Base-by-base conservation (phyloP, 1,140 invertebrate species). In the Homalodisca vitripennis region DNA sequence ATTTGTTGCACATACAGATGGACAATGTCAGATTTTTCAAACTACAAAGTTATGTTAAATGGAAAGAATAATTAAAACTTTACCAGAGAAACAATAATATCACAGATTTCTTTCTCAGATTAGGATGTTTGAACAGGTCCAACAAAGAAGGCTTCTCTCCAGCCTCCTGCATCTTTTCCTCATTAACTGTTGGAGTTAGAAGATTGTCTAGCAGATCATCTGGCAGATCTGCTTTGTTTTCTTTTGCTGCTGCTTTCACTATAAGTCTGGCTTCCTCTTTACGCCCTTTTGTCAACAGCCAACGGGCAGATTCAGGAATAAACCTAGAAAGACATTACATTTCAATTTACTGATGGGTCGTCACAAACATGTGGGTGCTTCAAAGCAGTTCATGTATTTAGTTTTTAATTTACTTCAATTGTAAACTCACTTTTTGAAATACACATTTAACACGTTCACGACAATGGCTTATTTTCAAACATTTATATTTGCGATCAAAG, bases 271-370 rank as follows among this genome's bases (percentile, higher is more conserved):
- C 92, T 80, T 91, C 87, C 17, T 88, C 84, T 17, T 83, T 80
- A 30, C 87, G 83, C n/a, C 88, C 89, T 78, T 92, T 90, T 1
- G 88, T 87, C 26, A 94, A 77, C 17, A 94, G 77, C 92, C 92
- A 94, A 70, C 92, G 83, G 0, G 88, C 87, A 2, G 91, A 93
- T 78, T 94, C 92, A 1, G 92, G 92, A 76, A 93, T 88, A 72
- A 93, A 88, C 85, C 86, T 88, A 22, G 67, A 68, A 69, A 66
- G 32, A 17, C 6, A 41, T 10, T 10, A 41, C 17, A 41, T 41
- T 41, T 41, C 6, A 41, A 41, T 41, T 41, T 41, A n/a, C n/a
- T n/a, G n/a, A n/a, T n/a, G n/a, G n/a, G n/a, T n/a, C n/a, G n/a
- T n/a, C n/a, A n/a, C n/a, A n/a, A n/a, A n/a, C n/a, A n/a, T n/a